Percentiles rank a stretch among this genome's conserved stretches.
phyloP scores from a whole-genome alignment of 2,888 invertebrate species.

The Nomada hirtipes region DNA sequence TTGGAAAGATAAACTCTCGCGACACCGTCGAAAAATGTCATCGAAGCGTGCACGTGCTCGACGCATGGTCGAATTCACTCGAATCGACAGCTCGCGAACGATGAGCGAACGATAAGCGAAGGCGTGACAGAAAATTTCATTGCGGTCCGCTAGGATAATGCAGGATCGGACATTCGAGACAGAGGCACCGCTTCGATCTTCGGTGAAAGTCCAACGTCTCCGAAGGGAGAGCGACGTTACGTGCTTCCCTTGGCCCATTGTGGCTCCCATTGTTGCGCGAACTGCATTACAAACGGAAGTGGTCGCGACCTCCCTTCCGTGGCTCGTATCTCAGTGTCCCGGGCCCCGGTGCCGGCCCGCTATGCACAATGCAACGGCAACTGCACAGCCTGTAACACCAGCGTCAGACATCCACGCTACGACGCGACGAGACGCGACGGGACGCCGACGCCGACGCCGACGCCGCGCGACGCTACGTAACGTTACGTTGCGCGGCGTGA shows the following conservation, averaged over 20 bases:
- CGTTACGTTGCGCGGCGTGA: conserved; percentile 66
- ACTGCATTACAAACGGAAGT: conserved; percentile 84
- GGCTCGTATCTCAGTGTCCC: conserved; percentile 83
- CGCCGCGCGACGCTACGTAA: conserved; percentile 55
- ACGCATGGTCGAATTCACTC: background rate
- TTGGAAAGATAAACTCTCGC: conserved; percentile 16
- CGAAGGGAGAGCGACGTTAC: conserved; percentile 70
- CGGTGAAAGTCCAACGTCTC: conserved; percentile 78
- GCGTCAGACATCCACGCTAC: conserved; percentile 57
- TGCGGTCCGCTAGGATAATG: conserved; percentile 52
- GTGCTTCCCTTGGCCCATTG: conserved; percentile 78
- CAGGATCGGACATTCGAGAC: conserved; percentile 45
- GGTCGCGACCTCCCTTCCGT: conserved; percentile 83
- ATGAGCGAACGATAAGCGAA: background rate
- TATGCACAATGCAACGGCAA: conserved; percentile 64
- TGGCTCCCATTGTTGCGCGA: conserved; percentile 82
- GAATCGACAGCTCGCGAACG: background rate
- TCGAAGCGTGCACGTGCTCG: background rate
- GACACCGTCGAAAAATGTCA: conserved; percentile 21
- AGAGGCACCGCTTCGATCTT: conserved; percentile 78
- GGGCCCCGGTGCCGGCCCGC: conserved; percentile 64
- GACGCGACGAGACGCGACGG: background rate
- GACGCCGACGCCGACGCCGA: conserved; percentile 54
- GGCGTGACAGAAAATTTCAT: conserved; percentile 33
- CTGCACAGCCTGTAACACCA: conserved; percentile 60